Evolutionary conservation across 2,888 invertebrate genomes (phyloP).

Genomic region (Volucella zonaria): DNA sequence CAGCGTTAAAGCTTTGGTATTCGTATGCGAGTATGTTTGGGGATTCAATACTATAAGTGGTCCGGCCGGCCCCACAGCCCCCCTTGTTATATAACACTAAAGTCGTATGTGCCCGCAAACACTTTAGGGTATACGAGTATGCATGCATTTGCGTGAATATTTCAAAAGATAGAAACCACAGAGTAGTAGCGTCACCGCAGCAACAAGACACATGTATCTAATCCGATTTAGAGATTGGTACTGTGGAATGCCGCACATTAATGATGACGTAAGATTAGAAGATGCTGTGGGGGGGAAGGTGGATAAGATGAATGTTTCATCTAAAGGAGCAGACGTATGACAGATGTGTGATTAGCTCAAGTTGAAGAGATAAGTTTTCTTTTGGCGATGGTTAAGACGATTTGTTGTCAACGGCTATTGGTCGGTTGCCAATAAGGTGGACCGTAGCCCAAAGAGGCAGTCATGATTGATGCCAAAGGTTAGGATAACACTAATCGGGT

Average conservation of each 20-base stretch:
- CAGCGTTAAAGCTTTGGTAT: slow-evolving; percentile 42
- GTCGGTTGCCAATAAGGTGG: slow-evolving; percentile 34
- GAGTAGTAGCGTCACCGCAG: slow-evolving; percentile 49
- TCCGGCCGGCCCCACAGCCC: not conserved
- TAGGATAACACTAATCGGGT: slow-evolving; percentile 29
- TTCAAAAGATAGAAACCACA: slow-evolving; percentile 59
- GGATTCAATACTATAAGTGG: not conserved
- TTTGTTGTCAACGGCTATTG: slow-evolving; percentile 56
- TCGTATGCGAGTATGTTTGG: slow-evolving; percentile 19
- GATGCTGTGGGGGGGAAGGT: not conserved
- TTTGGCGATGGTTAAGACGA: slow-evolving; percentile 37
- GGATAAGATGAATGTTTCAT: slow-evolving; percentile 3
- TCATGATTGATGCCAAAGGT: slow-evolving; percentile 39
- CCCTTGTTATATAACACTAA: slow-evolving; percentile 5
- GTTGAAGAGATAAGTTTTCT: slow-evolving; percentile 16
- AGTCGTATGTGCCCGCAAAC: slow-evolving; percentile 52
- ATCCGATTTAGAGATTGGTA: slow-evolving; percentile 65
- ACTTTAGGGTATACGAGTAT: slow-evolving; percentile 63
- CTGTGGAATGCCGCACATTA: slow-evolving; percentile 61
- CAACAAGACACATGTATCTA: slow-evolving; percentile 63
- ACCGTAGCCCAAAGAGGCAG: slow-evolving; percentile 1
- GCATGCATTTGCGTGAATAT: slow-evolving; percentile 71
- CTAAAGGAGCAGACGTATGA: not conserved
- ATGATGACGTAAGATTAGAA: slow-evolving; percentile 66
- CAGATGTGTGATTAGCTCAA: slow-evolving; percentile 56